Percentiles rank a stretch among this genome's conserved stretches.
Conservation (phyloP, 2,888 invertebrate genomes). For the Apamea monoglypha region DNA sequence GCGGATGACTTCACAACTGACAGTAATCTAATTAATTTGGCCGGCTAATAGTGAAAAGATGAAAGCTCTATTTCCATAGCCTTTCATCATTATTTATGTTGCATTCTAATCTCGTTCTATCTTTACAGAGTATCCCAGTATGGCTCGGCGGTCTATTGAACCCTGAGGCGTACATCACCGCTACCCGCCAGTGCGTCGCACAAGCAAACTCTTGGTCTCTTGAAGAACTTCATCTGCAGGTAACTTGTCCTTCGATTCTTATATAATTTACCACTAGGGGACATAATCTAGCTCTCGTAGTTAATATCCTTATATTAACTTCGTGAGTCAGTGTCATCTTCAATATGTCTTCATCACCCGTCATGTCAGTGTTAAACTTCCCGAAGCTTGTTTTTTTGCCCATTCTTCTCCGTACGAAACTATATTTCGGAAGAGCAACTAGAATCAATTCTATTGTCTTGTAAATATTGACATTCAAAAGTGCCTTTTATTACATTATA, state of each 20-base stretch:
- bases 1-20: not conserved
- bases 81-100: not conserved
- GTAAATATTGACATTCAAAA: not conserved
- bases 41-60: too few relatives aligned
- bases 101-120: not conserved
- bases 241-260: slow-evolving; percentile 82
- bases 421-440: not conserved
- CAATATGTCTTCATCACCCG: not conserved
- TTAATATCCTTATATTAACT: too few relatives aligned
- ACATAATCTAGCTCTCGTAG: too few relatives aligned
- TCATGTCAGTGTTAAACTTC: not conserved
- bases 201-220: slow-evolving; percentile 99
- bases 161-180: slow-evolving; percentile 99
- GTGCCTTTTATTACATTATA: too few relatives aligned
- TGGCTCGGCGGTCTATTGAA: slow-evolving; percentile 99
- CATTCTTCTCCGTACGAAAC: not conserved
- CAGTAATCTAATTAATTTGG: not conserved
- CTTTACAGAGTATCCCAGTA: slow-evolving; percentile 94
- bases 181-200: slow-evolving; percentile 99
- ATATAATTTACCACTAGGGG: not conserved
- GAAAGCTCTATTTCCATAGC: not conserved
- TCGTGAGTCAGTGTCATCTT: not conserved
- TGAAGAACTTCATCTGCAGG: slow-evolving; percentile 97
- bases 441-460: not conserved
- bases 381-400: not conserved